Evolutionary conservation across 1,140 invertebrate species (phyloP).

Genomic region (Latrodectus geometricus): DNA sequence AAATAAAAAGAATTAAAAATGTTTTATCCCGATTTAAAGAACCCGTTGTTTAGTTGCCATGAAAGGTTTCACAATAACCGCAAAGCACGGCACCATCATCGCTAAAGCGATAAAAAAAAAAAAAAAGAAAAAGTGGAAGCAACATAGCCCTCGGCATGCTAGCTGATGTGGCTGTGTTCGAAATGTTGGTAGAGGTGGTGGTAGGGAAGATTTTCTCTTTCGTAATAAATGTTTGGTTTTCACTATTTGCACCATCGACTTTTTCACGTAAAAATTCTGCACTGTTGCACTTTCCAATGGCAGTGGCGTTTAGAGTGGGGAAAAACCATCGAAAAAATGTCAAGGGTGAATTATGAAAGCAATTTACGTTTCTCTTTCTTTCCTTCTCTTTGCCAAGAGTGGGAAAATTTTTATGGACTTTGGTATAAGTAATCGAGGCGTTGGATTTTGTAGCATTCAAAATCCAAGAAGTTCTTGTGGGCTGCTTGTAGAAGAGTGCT

Average conservation of each 20-base stretch:
- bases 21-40: neutral
- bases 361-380: conserved; percentile 43
- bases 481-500: neutral
- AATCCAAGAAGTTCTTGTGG: neutral
- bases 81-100: neutral
- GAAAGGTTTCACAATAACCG: conserved; percentile 44
- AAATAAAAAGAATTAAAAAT: too few relatives aligned
- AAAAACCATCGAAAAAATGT: conserved; percentile 57
- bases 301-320: neutral
- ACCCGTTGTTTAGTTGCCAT: conserved; percentile 41
- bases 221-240: conserved; percentile 55
- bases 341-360: conserved; percentile 55
- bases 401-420: conserved; percentile 48
- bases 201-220: conserved; percentile 9
- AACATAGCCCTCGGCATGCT: neutral
- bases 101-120: conserved; percentile 21
- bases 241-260: conserved; percentile 45
- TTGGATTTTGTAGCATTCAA: conserved; percentile 56
- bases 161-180: too few relatives aligned
- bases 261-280: conserved; percentile 31
- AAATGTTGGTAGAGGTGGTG: neutral
- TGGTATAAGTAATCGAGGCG: conserved; percentile 51
- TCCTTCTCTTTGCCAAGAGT: neutral
- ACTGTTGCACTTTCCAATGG: conserved; percentile 42
- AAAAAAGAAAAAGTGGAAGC: neutral